Conservation (phyloP, 1,140 invertebrate genomes). For the Grapholita molesta region DNA sequence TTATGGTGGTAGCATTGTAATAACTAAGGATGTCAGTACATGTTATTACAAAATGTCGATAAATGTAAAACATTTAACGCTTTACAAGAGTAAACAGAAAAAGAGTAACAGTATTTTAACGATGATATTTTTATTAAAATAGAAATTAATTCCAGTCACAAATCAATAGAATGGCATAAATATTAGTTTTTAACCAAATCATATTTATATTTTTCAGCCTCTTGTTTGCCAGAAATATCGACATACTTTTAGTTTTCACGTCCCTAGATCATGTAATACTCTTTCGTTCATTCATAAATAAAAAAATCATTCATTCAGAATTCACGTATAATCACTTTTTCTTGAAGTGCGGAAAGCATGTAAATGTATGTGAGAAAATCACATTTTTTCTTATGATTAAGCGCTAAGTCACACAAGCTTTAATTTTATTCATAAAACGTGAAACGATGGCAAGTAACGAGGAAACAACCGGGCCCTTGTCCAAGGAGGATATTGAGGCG, state of each 20-base stretch:
- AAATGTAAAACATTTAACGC: not conserved
- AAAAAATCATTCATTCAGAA: constrained; percentile 48
- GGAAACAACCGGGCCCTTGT: constrained; percentile 53
- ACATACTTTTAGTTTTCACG: not conserved
- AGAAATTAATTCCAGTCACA: not conserved
- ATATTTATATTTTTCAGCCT: too few species aligned
- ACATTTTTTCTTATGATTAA: constrained; percentile 51
- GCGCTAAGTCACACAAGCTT: constrained; percentile 34
- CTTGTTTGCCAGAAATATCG: not conserved
- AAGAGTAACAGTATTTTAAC: not conserved
- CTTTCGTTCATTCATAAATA: constrained; percentile 37
- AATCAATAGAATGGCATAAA: too few species aligned
- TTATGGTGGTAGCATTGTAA: constrained; percentile 10
- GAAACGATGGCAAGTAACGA: constrained; percentile 56
- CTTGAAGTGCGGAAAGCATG: constrained; percentile 53
- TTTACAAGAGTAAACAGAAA: not conserved
- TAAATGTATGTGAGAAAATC: constrained; percentile 49
- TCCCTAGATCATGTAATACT: constrained; percentile 6
- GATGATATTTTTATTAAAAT: not conserved
- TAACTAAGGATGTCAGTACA: not conserved
- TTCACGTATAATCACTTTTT: constrained; percentile 57
- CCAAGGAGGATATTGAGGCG: constrained; percentile 61
- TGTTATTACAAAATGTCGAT: not conserved
- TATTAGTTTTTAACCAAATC: too few species aligned
- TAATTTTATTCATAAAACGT: constrained; percentile 39